A percentile compares a stretch with the other conserved stretches of the same genome.
phyloP scores from a whole-genome alignment of 2,797 vertebrate genomes.

The Sorex maritimensis region DNA sequence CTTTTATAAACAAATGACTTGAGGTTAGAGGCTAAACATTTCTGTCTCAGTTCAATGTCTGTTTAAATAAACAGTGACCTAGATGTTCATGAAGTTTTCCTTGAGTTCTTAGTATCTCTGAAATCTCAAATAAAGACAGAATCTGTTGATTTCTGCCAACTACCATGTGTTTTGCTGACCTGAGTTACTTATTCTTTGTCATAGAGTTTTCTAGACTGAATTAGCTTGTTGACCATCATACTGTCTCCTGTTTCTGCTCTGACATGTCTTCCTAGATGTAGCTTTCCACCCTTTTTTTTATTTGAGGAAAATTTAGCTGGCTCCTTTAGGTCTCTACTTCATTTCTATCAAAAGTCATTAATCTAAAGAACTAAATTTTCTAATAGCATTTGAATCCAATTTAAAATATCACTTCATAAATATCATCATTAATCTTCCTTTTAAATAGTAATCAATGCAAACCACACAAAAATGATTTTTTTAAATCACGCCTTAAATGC shows the following conservation, averaged over 20 bases:
- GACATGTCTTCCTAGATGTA: not conserved
- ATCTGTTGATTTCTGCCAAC: not conserved
- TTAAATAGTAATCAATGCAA: not conserved
- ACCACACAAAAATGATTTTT: not conserved
- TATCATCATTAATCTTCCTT: not conserved
- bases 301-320: not conserved
- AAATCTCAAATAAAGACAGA: not conserved
- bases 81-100: not conserved
- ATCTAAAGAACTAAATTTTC: not conserved
- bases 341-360: not conserved
- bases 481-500: not conserved
- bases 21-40: not conserved
- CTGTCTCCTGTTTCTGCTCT: not conserved
- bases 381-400: not conserved
- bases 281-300: not conserved
- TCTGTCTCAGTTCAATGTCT: not conserved
- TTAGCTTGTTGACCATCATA: not conserved
- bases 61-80: not conserved
- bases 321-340: not conserved
- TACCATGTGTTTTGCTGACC: not conserved
- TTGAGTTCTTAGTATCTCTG: not conserved
- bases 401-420: not conserved
- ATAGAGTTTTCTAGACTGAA: not conserved
- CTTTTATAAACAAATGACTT: not conserved
- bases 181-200: not conserved